Conservation (phyloP, 2,113 vertebrate species). For the Tursiops truncatus region DNA sequence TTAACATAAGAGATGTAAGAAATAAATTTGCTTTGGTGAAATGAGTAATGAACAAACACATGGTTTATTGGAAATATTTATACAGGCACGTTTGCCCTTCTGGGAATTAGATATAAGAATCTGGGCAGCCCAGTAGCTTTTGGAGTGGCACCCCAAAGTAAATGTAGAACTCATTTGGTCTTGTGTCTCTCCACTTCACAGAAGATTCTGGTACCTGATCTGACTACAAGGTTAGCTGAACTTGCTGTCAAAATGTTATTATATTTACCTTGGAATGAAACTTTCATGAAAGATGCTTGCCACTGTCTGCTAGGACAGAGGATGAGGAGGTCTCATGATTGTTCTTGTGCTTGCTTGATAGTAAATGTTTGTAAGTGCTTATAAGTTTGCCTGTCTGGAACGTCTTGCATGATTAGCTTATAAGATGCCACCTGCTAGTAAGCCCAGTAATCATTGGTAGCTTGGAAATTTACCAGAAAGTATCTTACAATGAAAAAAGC, state of each 20-base stretch:
- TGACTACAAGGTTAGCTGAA: neutral
- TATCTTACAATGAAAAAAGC: neutral
- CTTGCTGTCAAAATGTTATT: neutral
- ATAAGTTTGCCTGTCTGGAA: neutral
- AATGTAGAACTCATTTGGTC: neutral
- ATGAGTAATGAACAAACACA: neutral
- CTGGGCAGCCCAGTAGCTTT: neutral
- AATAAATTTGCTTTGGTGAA: conserved; percentile 6
- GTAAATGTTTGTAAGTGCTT: neutral
- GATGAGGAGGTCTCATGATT: neutral
- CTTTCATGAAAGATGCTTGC: neutral
- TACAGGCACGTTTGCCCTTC: neutral
- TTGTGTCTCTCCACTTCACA: neutral
- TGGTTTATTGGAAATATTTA: neutral
- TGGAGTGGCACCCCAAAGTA: neutral
- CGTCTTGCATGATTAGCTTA: neutral
- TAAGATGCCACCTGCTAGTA: neutral
- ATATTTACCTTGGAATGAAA: neutral
- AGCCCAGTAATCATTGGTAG: neutral
- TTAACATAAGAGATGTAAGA: neutral
- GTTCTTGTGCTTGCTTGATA: neutral
- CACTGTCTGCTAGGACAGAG: neutral
- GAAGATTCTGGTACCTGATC: neutral
- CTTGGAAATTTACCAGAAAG: neutral
- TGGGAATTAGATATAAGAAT: neutral